Base-by-base conservation (phyloP, 2,113 vertebrate genomes). In the Ochotona princeps region DNA sequence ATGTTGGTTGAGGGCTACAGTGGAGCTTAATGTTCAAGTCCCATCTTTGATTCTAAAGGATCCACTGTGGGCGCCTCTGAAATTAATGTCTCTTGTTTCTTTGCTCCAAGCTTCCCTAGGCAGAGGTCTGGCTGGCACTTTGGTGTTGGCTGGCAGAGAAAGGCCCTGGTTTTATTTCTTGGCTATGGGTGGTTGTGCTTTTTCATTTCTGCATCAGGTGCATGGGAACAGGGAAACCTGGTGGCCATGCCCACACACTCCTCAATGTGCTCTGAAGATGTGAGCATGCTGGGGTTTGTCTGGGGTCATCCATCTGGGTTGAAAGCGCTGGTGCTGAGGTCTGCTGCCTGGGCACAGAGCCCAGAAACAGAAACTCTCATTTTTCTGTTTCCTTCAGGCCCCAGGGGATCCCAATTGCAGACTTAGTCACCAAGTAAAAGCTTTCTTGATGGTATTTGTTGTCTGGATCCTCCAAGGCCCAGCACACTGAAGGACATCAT, bases 261-360 rank as follows among this genome's bases (percentile, higher is more conserved):
- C 73, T 17, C 65, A 10, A 54, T 44, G 72, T 28, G 2, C 74
- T 89, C 84, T 81, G 21, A 84, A 35, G 67, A 63, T 7, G 1
- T 18, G 5, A 92, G 87, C 78, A 61, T 61, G 0, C 67, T 72
- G 11, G 73, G 89, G 35, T 38, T 72, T 70, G 73, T 81, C 1
- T 6, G 0, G 28, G 51, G 72, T 8, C 35, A 35, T 4, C 0
- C 1, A 66, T n/a, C 47, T 44, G 2, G 0, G 70, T 88, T 20
- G 49, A 66, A 91, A 94, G 87, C 65, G n/a, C 47, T 91, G 38
- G 7, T 7, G 90, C 67, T 83, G 74, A 90, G 93, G 88, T 57
- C 25, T 73, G 72, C 85, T 87, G 72, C 25, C 65, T 54, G 74
- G 93, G 90, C 92, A 92, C 12, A 7, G 69, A 93, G 83, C 79